These are phyloP conservation scores for Drosophila nr. perissopoda DNA, from an alignment of 2,888 invertebrate species.

Conservation along the genomic window DNA sequence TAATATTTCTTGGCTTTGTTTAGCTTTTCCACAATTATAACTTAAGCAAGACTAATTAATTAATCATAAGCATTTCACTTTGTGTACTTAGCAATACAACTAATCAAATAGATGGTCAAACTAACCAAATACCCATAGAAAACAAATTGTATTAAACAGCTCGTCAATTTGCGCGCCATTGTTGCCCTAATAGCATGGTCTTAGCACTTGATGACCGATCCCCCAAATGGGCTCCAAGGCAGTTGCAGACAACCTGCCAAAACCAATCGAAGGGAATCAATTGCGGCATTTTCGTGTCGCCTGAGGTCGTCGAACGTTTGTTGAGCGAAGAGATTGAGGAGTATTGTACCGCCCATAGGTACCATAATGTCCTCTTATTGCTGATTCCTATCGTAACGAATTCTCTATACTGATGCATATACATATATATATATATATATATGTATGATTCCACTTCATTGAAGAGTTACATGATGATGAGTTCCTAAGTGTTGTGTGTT, in stretches of 20 bases:
- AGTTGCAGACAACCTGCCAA: constrained; percentile 36
- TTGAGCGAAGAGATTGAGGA: background rate
- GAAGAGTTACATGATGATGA: constrained; percentile 60
- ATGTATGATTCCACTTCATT: constrained; percentile 66
- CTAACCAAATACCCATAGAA: constrained; percentile 14
- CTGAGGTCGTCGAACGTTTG: constrained; percentile 51
- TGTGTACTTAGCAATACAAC: background rate
- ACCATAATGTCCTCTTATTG: background rate
- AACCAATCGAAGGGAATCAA: constrained; percentile 77
- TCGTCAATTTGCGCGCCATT: constrained; percentile 29
- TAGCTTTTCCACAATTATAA: background rate
- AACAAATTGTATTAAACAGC: constrained; percentile 40
- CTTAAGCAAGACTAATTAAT: background rate
- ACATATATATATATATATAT: constrained; percentile 1
- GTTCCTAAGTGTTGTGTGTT: background rate
- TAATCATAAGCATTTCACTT: background rate
- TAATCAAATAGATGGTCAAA: background rate
- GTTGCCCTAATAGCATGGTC: background rate
- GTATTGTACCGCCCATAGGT: background rate
- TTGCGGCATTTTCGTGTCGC: constrained; percentile 63
- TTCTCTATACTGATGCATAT: background rate
- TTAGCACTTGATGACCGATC: background rate
- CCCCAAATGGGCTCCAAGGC: background rate
- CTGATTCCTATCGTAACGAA: background rate
- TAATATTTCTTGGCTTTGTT: background rate